Evolutionary conservation across 2,113 vertebrate species (phyloP), one percentile per base, ranked within the genome.

Genomic region (Percopsis transmontana): DNA sequence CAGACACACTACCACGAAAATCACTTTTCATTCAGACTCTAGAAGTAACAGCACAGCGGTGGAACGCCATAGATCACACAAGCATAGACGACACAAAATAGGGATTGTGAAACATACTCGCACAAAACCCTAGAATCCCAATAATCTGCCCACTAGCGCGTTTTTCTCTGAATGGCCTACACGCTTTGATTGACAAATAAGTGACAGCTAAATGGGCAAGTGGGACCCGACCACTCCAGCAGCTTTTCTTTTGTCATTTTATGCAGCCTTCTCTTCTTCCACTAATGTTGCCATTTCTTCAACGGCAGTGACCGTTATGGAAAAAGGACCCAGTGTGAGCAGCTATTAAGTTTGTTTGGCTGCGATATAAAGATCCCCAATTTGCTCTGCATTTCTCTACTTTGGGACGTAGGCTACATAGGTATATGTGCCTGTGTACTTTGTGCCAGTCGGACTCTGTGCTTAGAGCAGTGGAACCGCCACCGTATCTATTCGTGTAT

Each of bases 251-350:
- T 66, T 11, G 23, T 62, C 67, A 44, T 18, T 41, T 16, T 70
- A 65, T 50, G 20, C 23, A 38, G 18, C 53, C 62, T 62, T 12
- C 1, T 4, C 11, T 69, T 23, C 42, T 61, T 16, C 44, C 52
- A 16, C 5, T n/a, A 54, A 12, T 18, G 27, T 33, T 4, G 27
- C 27, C 27, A 33, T 33, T 70, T 70, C 76, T 68, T 59, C 66
- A 79, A 72, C 39, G 78, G 85, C 83, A 86, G 76, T 85, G 83
- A 85, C 58, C 59, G 61, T 69, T 68, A 58, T n/a, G 50, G 53
- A n/a, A 48, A 19, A 55, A 70, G 62, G 44, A 60, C 44, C 41
- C 20, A 48, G 16, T 27, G 61, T 20, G 69, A 78, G 70, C 58
- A 66, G 51, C 66, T 72, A 70, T 60, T 67, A 57, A 52, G 42